These are phyloP conservation scores for Oryzias curvinotus DNA, from an alignment of 2,113 vertebrate species.

Conservation along the genomic window DNA sequence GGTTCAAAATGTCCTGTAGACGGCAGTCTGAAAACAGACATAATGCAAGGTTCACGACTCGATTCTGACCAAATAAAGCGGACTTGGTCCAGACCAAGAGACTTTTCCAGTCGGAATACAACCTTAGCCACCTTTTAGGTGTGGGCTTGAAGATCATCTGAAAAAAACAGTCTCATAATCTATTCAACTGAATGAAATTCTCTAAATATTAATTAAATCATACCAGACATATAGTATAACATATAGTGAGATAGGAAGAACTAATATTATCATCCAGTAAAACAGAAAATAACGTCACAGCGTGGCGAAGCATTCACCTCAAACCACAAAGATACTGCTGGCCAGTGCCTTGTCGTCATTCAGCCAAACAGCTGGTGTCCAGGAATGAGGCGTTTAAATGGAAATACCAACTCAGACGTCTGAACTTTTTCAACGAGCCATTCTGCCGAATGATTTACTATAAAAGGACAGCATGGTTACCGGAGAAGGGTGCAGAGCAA, in stretches of 20 bases:
- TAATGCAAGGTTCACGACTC: too few species aligned
- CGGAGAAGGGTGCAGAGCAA: constrained; percentile 29
- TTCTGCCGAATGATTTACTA: constrained; percentile 54
- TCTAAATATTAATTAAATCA: not conserved
- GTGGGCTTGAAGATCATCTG: too few species aligned
- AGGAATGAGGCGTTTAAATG: constrained; percentile 69
- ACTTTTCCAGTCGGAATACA: too few species aligned
- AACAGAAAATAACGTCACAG: constrained; percentile 9
- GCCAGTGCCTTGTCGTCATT: constrained; percentile 25
- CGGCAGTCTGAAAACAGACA: too few species aligned
- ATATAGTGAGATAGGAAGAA: constrained; percentile 42
- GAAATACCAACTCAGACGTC: constrained; percentile 70
- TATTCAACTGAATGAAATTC: too few species aligned
- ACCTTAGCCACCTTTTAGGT: too few species aligned
- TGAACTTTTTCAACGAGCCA: constrained; percentile 37
- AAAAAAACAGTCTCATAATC: too few species aligned
- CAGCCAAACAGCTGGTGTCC: constrained; percentile 73
- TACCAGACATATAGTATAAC: constrained; percentile 34
- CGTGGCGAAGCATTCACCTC: constrained; percentile 46
- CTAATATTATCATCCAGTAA: constrained; percentile 12
- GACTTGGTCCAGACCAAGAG: too few species aligned
- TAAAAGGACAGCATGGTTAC: constrained; percentile 32
- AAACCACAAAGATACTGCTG: constrained; percentile 34
- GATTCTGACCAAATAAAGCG: too few species aligned
- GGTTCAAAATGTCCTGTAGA: too few species aligned